Conservation (phyloP, 2,797 vertebrate species). For the Otolemur crassicaudatus region DNA sequence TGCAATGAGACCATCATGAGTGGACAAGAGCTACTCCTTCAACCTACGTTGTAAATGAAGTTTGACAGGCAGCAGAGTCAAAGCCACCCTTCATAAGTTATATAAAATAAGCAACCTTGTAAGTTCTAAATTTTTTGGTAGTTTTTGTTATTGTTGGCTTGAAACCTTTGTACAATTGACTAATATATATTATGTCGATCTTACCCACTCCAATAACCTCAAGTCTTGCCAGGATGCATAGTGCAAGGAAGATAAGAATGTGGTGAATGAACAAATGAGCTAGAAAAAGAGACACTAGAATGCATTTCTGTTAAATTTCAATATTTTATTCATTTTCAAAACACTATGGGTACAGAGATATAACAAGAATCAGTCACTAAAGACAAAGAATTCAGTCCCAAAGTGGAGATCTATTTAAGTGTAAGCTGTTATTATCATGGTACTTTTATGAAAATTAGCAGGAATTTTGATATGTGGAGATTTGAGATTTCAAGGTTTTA, state of each 20-base stretch:
- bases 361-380: slow-evolving; percentile 41
- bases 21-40: background rate
- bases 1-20: background rate
- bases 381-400: slow-evolving; percentile 43
- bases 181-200: background rate
- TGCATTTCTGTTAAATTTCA: background rate
- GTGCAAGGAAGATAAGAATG: background rate
- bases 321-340: slow-evolving; percentile 9
- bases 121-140: background rate
- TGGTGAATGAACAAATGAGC: background rate
- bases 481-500: slow-evolving; percentile 61
- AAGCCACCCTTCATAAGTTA: background rate
- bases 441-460: slow-evolving; percentile 39
- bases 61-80: background rate
- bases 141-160: background rate
- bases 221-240: background rate
- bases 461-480: slow-evolving; percentile 35
- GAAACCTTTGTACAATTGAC: background rate
- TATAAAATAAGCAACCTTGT: background rate
- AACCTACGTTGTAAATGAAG: background rate
- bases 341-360: background rate
- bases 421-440: background rate
- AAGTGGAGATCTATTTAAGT: slow-evolving; percentile 42
- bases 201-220: background rate
- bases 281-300: background rate